Evolutionary conservation across 2,888 invertebrate species (phyloP).

Genomic region (Campoplex capitator): DNA sequence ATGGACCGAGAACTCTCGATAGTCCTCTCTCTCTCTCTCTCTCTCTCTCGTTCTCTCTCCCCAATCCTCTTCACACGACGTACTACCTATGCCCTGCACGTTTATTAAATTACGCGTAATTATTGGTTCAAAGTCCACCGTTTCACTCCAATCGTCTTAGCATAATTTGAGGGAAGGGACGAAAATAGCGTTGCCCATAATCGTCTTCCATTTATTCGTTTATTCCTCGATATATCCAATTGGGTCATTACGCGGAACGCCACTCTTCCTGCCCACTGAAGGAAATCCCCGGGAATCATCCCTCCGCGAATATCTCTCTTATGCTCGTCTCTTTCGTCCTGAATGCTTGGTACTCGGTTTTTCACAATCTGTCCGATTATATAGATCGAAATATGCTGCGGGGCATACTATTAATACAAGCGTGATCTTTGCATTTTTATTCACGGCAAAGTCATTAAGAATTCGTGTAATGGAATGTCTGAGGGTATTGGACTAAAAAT

Average conservation of each 20-base stretch:
- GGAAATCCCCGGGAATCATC: constrained; percentile 39
- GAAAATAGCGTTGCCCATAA: constrained; percentile 60
- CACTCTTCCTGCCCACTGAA: constrained; percentile 44
- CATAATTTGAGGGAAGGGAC: constrained; percentile 65
- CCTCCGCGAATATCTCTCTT: background rate
- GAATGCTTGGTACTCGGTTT: constrained; percentile 25
- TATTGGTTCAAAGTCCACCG: constrained; percentile 76
- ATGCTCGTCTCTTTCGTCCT: background rate
- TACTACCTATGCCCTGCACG: constrained; percentile 70
- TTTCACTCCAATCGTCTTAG: constrained; percentile 67
- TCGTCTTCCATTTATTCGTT: constrained; percentile 61
- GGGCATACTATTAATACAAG: constrained; percentile 8
- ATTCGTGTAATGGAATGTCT: background rate
- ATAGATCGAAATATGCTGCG: constrained; percentile 19
- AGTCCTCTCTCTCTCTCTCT: constrained; percentile 2
- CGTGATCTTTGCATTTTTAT: constrained; percentile 24
- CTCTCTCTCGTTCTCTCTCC: background rate
- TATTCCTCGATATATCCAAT: constrained; percentile 58
- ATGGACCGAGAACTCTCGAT: background rate
- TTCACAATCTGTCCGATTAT: constrained; percentile 49
- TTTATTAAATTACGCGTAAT: constrained; percentile 84
- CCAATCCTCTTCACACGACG: constrained; percentile 40
- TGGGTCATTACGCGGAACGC: constrained; percentile 61
- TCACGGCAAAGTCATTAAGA: background rate
- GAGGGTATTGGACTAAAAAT: constrained; percentile 10